phyloP scores from a whole-genome alignment of 2,113 vertebrate genomes.

The Cairina moschata region DNA sequence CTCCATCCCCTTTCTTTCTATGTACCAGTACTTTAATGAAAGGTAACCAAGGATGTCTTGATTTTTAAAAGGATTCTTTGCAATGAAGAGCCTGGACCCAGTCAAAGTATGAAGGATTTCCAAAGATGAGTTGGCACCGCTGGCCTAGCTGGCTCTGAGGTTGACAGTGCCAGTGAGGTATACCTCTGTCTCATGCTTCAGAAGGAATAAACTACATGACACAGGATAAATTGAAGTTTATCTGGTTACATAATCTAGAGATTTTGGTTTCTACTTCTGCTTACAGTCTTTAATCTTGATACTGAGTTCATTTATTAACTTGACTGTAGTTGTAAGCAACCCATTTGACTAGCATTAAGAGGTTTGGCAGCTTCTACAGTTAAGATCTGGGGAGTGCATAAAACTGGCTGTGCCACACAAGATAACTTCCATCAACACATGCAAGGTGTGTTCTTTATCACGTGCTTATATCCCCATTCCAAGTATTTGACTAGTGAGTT shows the following conservation, averaged over 20 bases:
- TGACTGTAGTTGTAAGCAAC: background rate
- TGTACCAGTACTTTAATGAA: constrained; percentile 3
- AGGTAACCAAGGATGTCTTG: constrained; percentile 21
- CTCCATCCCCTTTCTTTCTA: background rate
- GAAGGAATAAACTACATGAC: background rate
- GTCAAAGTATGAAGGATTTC: background rate
- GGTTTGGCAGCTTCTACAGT: background rate
- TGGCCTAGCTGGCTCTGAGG: background rate
- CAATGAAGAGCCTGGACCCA: constrained; percentile 13
- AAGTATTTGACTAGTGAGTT: background rate
- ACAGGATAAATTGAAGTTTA: background rate
- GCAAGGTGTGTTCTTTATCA: background rate
- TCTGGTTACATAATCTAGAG: background rate
- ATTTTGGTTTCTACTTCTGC: background rate
- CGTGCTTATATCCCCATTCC: background rate
- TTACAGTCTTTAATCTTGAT: background rate
- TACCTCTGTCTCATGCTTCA: background rate
- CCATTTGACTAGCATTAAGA: background rate
- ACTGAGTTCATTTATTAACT: background rate
- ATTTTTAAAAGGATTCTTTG: constrained; percentile 22
- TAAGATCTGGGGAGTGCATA: background rate
- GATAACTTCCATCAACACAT: background rate
- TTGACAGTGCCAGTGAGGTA: background rate
- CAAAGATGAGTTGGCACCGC: background rate
- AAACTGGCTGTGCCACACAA: background rate